Percentiles rank a stretch among this genome's conserved stretches.
Conservation (phyloP, 2,113 vertebrate species). For the Psettodes erumei region DNA sequence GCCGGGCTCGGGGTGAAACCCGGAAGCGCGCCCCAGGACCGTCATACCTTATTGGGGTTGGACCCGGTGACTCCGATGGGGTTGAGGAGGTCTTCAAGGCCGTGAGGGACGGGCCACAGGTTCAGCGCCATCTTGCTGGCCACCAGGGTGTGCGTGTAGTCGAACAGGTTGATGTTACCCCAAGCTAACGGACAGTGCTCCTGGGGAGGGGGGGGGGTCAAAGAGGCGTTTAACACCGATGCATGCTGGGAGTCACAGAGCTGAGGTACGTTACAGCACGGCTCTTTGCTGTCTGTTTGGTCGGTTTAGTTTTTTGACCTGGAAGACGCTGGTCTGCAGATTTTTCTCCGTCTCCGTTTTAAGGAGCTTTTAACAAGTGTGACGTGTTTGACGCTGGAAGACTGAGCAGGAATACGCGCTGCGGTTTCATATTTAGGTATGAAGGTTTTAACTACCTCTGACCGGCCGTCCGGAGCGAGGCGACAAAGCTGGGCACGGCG, state of each 20-base stretch:
- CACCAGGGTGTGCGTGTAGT: slow-evolving; percentile 96
- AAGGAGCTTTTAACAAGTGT: background rate
- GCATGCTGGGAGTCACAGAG: background rate
- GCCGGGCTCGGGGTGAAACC: background rate
- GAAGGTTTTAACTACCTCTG: too few relatives aligned
- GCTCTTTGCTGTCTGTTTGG: too few relatives aligned
- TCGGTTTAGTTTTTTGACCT: background rate
- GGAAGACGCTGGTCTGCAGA: background rate
- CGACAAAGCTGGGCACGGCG: slow-evolving; percentile 25
- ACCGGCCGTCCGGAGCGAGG: too few relatives aligned
- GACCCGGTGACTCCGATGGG: slow-evolving; percentile 97
- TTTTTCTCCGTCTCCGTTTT: too few relatives aligned
- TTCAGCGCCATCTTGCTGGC: slow-evolving; percentile 99
- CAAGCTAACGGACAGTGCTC: slow-evolving; percentile 93
- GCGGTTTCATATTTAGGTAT: background rate
- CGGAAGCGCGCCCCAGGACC: background rate
- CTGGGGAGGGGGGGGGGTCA: slow-evolving; percentile 20
- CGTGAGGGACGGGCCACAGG: slow-evolving; percentile 98
- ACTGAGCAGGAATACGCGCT: background rate
- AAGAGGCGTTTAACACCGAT: background rate
- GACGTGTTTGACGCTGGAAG: slow-evolving; percentile 10
- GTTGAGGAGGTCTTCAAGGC: slow-evolving; percentile 96
- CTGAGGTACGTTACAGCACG: background rate
- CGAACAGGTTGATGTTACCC: slow-evolving; percentile 98
- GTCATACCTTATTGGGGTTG: slow-evolving; percentile 94